Conservation (phyloP, 2,888 invertebrate genomes). For the Drosophila acutilabella region DNA sequence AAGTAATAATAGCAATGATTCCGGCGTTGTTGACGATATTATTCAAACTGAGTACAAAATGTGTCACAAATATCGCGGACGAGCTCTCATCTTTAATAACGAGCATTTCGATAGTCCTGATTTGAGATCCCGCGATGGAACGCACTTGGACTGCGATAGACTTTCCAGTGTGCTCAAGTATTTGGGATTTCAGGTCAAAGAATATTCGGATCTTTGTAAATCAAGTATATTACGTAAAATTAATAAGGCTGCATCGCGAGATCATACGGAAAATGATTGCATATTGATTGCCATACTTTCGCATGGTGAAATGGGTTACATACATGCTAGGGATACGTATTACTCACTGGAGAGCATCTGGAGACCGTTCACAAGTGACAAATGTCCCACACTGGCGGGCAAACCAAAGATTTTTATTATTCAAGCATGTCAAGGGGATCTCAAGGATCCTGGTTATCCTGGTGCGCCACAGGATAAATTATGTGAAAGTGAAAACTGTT, state of each 20-base stretch:
- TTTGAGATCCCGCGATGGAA: constrained; percentile 91
- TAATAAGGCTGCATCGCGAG: constrained; percentile 89
- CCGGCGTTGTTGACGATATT: neutral
- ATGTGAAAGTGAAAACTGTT: constrained; percentile 89
- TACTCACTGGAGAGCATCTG: constrained; percentile 93
- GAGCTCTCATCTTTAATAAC: constrained; percentile 95
- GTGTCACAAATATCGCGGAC: constrained; percentile 91
- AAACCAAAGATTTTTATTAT: constrained; percentile 91
- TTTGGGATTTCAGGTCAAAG: constrained; percentile 90
- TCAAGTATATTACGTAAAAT: constrained; percentile 89
- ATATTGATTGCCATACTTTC: constrained; percentile 92
- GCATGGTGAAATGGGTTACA: constrained; percentile 94
- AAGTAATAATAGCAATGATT: neutral
- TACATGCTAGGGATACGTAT: constrained; percentile 93
- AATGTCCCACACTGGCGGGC: constrained; percentile 93
- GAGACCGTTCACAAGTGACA: constrained; percentile 91
- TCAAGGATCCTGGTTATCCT: constrained; percentile 91
- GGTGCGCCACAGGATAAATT: constrained; percentile 86
- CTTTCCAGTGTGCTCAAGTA: constrained; percentile 88
- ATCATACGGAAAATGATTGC: constrained; percentile 93
- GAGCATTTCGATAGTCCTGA: constrained; percentile 90
- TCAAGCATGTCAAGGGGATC: constrained; percentile 96
- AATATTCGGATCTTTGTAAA: constrained; percentile 89
- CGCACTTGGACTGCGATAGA: constrained; percentile 92
- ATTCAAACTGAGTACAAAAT: constrained; percentile 90